These are phyloP conservation scores for Sitta carolinensis DNA, from an alignment of 2,797 vertebrate species.

Conservation along the genomic window DNA sequence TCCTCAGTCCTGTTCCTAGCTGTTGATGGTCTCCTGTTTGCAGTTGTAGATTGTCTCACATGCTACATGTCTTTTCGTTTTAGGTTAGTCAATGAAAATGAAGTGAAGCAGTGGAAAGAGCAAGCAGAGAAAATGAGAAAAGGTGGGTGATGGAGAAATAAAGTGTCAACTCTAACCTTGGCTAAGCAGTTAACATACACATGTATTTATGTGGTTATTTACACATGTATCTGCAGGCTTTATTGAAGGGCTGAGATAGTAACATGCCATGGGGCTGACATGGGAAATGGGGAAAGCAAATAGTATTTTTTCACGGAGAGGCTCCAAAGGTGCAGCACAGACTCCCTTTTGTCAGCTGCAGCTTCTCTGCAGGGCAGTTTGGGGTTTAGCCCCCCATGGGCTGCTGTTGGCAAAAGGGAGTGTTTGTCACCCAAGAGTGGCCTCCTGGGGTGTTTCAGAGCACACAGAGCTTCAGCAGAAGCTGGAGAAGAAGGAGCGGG, in stretches of 20 bases:
- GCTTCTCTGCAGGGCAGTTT: neutral
- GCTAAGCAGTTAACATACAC: neutral
- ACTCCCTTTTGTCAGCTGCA: neutral
- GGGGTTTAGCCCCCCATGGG: fast-evolving
- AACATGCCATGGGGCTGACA: neutral
- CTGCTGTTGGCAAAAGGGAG: neutral
- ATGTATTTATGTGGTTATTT: neutral
- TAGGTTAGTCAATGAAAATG: constrained; percentile 99
- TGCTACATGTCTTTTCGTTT: neutral
- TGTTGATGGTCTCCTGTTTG: neutral
- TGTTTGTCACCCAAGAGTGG: neutral
- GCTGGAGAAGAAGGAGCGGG: constrained; percentile 95
- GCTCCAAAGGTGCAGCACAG: neutral
- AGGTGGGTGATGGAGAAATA: constrained; percentile 77
- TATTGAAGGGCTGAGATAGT: neutral
- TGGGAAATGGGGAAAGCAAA: neutral
- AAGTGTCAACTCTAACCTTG: fast-evolving
- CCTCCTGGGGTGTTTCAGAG: constrained; percentile 75
- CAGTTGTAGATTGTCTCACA: neutral
- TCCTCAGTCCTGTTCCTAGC: neutral
- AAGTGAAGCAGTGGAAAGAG: constrained; percentile 99
- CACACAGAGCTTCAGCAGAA: constrained; percentile 95
- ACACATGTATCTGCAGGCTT: neutral
- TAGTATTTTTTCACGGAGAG: neutral
- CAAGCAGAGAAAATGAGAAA: constrained; percentile 99